Percentiles rank a stretch among this genome's conserved stretches.
These are phyloP conservation scores for Syrphus vitripennis DNA, from an alignment of 2,888 invertebrate species.

Conservation along the genomic window DNA sequence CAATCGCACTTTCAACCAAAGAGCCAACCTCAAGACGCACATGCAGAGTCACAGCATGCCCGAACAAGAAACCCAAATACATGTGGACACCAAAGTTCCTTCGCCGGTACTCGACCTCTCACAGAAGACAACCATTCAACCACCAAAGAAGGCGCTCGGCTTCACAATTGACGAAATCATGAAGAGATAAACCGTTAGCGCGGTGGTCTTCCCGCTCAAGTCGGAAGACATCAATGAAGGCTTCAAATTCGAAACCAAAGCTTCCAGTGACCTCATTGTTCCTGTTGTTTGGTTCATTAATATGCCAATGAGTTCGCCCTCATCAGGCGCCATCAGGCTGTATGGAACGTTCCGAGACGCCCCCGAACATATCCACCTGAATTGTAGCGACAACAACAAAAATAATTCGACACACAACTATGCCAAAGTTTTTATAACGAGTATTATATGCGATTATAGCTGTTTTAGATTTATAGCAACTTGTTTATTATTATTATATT, in stretches of 20 bases:
- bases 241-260: constrained; percentile 65
- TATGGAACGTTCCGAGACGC: constrained; percentile 35
- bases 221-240: constrained; percentile 44
- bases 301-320: constrained; percentile 28
- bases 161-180: constrained; percentile 95
- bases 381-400: constrained; percentile 42
- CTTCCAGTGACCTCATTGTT: constrained; percentile 68
- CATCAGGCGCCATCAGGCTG: constrained; percentile 19
- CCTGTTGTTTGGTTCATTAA: constrained; percentile 58
- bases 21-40: constrained; percentile 95
- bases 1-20: constrained; percentile 94
- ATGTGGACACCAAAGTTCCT: constrained; percentile 39
- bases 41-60: constrained; percentile 88
- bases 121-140: constrained; percentile 78
- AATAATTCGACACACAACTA: constrained; percentile 61
- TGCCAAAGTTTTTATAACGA: constrained; percentile 70
- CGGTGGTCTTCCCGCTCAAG: constrained; percentile 34
- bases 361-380: constrained; percentile 29
- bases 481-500: constrained; percentile 54
- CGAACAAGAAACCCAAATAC: constrained; percentile 49
- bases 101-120: constrained; percentile 83
- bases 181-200: constrained; percentile 85
- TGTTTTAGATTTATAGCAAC: constrained; percentile 61
- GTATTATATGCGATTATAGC: constrained; percentile 68
- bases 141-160: constrained; percentile 84